Percentiles rank a stretch among this genome's conserved stretches.
These are phyloP conservation scores for Atlantisia rogersi DNA, from an alignment of 2,113 vertebrate species.

Conservation along the genomic window DNA sequence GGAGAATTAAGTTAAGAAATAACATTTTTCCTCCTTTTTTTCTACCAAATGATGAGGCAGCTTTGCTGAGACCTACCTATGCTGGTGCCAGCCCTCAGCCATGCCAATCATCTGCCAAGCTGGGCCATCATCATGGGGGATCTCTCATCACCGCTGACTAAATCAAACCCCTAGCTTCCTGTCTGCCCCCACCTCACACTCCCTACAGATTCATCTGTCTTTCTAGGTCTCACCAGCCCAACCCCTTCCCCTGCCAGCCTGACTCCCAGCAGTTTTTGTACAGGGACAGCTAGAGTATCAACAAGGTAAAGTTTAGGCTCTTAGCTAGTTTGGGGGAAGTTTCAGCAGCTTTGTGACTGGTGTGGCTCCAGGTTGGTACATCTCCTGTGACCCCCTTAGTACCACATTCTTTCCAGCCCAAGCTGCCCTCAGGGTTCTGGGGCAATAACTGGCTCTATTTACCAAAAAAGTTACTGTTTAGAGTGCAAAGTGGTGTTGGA, in stretches of 20 bases:
- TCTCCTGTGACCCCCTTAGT: background rate
- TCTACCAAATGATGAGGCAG: background rate
- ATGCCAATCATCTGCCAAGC: background rate
- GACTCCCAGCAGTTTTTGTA: background rate
- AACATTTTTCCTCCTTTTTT: background rate
- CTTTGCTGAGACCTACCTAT: accelerated
- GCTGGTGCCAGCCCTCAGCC: accelerated
- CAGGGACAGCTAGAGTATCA: background rate
- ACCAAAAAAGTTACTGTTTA: background rate
- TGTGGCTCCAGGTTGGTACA: background rate
- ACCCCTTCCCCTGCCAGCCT: background rate
- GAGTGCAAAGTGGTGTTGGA: background rate
- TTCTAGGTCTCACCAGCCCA: background rate
- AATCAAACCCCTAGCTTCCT: background rate
- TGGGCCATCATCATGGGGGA: background rate
- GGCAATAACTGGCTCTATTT: background rate
- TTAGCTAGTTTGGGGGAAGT: background rate
- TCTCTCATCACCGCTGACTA: background rate
- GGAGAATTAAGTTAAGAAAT: background rate
- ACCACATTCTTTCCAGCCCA: background rate
- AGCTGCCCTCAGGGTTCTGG: background rate
- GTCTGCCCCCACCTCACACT: accelerated
- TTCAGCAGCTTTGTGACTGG: background rate
- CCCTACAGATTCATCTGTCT: background rate
- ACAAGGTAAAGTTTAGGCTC: background rate